Conservation (phyloP, 2,888 invertebrate genomes). For the Biston betularia region DNA sequence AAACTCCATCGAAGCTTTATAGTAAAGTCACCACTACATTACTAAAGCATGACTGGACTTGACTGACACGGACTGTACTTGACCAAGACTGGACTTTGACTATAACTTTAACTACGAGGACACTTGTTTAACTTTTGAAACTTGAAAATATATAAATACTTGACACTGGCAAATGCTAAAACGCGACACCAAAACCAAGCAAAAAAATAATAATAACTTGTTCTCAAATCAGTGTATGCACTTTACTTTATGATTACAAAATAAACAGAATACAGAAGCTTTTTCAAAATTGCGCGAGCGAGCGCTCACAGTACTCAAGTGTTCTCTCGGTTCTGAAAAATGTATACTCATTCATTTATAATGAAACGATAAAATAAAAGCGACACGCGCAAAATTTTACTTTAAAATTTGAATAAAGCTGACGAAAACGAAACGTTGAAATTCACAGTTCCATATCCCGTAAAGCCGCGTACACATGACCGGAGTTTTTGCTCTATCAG, state of each 20-base stretch:
- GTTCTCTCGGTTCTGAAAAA: conserved; percentile 20
- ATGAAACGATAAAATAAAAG: conserved; percentile 35
- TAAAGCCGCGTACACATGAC: conserved; percentile 48
- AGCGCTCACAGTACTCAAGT: conserved; percentile 3
- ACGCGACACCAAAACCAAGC: no score
- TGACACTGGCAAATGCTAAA: no score
- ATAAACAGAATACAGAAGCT: background rate
- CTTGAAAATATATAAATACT: no score
- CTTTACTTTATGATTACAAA: background rate
- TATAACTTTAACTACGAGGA: no score
- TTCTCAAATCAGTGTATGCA: background rate
- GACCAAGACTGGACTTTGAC: no score
- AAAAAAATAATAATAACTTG: background rate
- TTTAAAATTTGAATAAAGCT: conserved; percentile 44
- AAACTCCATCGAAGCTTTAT: no score
- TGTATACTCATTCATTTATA: conserved; percentile 18
- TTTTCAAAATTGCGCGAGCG: background rate
- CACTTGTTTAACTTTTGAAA: no score
- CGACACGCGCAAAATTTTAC: conserved; percentile 28
- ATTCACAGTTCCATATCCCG: conserved; percentile 44
- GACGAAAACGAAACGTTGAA: conserved; percentile 40
- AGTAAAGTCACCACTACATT: no score
- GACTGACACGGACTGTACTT: no score
- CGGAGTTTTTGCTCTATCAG: conserved; percentile 49
- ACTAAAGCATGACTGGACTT: no score